Evolutionary conservation across 2,888 invertebrate genomes (phyloP), one percentile per base, ranked within the genome.

Genomic region (Gandaritis pyraliata): DNA sequence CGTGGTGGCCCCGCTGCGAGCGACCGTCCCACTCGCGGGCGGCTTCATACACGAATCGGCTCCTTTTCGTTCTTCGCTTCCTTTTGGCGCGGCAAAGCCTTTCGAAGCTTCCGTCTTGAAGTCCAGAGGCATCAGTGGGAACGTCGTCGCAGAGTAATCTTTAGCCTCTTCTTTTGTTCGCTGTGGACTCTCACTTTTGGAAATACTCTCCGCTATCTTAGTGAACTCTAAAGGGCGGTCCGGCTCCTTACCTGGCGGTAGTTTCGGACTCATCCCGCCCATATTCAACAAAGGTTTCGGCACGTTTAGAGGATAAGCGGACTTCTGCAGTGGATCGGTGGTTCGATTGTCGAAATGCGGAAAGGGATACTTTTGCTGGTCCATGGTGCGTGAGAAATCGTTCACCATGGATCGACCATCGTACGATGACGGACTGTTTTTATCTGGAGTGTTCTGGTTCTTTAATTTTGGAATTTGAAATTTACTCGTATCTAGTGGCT

Each of bases 391-490:
- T 41, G 88, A 74, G 68, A 90, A 90, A 70, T 93, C 93, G 71
- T 92, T 90, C 4, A 91, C 87, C 81, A 90, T 80, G 2, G 90
- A 85, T 6, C 92, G 83, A 63, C 77, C 82, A 66, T 91, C 92
- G 69, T 89, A 91, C 0, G 88, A 80, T 0, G 83, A 81, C 3
- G 88, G 84, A 67, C 82, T 88, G 62, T 83, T 89, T 74, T 93
- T 93, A 67, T 93, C 93, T 10, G 87, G 85, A n/a, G 90, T 86
- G 29, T 81, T 87, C 73, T 91, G 88, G 68, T 90, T 93, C 77
- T 92, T 90, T 62, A 97, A 82, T 86, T 97, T 97, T 0, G 97
- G 97, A 75, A 97, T 97, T 90, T 97, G 97, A 88, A 97, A 97
- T 77, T 96, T 97, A 60, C 95, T 95, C 58, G 95, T 95, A 74